phyloP scores from a whole-genome alignment of 1,140 invertebrate genomes.

The Heliconius hewitsoni region DNA sequence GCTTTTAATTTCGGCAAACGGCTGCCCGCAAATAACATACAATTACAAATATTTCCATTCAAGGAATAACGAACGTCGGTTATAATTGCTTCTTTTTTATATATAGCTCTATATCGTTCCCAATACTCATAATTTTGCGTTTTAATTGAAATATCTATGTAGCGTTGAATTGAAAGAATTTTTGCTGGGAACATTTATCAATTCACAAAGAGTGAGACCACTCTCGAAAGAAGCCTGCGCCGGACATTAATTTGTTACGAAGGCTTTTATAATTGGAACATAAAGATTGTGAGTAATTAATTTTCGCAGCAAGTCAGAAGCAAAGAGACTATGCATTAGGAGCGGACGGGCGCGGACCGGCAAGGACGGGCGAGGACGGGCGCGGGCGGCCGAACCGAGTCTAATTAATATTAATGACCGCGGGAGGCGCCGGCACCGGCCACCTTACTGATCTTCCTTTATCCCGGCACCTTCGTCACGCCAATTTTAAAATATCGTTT shows the following conservation, averaged over 20 bases:
- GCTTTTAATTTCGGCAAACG: conserved; percentile 62
- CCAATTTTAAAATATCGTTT: conserved; percentile 38
- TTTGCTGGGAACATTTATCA: conserved; percentile 78
- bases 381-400: conserved; percentile 61
- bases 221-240: conserved; percentile 78
- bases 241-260: conserved; percentile 81
- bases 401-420: conserved; percentile 81
- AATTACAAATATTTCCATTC: conserved; percentile 67
- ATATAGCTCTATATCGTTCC: conserved; percentile 39
- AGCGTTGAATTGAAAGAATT: conserved; percentile 74
- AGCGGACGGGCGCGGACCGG: conserved; percentile 36
- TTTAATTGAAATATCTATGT: conserved; percentile 77
- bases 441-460: conserved; percentile 57
- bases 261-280: conserved; percentile 81
- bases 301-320: conserved; percentile 79
- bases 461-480: conserved; percentile 58
- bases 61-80: conserved; percentile 48
- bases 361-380: conserved; percentile 52
- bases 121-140: conserved; percentile 60
- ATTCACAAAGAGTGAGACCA: conserved; percentile 80
- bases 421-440: conserved; percentile 60
- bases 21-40: conserved; percentile 65
- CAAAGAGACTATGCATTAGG: conserved; percentile 73
- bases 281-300: conserved; percentile 82
- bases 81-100: conserved; percentile 63